Conservation (phyloP, 2,797 vertebrate genomes). For the Peromyscus aztecus region DNA sequence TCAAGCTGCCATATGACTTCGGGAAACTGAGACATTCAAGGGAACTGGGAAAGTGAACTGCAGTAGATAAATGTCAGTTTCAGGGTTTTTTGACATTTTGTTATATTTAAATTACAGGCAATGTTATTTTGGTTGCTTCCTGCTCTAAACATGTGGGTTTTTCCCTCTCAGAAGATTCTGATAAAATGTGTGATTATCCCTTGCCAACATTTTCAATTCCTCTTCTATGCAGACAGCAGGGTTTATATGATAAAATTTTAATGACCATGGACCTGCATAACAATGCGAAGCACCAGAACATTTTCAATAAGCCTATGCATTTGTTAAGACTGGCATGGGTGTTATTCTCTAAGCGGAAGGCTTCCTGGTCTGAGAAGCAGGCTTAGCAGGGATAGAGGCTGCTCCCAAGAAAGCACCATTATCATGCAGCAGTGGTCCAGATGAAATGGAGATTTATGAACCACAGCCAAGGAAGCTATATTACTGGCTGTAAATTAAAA, state of each 20-base stretch:
- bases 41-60: constrained; percentile 86
- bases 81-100: constrained; percentile 80
- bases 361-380: constrained; percentile 82
- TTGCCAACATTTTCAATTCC: constrained; percentile 86
- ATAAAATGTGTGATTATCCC: constrained; percentile 86
- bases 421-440: constrained; percentile 78
- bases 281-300: constrained; percentile 85
- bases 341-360: constrained; percentile 81
- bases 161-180: constrained; percentile 86
- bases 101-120: constrained; percentile 88
- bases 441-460: constrained; percentile 88
- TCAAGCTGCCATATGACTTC: constrained; percentile 85
- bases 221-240: constrained; percentile 86
- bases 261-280: constrained; percentile 87
- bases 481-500: constrained; percentile 88
- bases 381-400: constrained; percentile 76
- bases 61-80: constrained; percentile 86
- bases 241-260: constrained; percentile 89
- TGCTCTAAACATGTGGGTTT: constrained; percentile 85
- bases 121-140: constrained; percentile 84
- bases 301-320: constrained; percentile 84
- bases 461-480: constrained; percentile 87
- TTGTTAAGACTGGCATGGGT: constrained; percentile 81
- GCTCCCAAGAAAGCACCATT: constrained; percentile 84
- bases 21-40: constrained; percentile 84